Conservation (phyloP, 2,113 vertebrate genomes). For the Dicerorhinus sumatrensis region DNA sequence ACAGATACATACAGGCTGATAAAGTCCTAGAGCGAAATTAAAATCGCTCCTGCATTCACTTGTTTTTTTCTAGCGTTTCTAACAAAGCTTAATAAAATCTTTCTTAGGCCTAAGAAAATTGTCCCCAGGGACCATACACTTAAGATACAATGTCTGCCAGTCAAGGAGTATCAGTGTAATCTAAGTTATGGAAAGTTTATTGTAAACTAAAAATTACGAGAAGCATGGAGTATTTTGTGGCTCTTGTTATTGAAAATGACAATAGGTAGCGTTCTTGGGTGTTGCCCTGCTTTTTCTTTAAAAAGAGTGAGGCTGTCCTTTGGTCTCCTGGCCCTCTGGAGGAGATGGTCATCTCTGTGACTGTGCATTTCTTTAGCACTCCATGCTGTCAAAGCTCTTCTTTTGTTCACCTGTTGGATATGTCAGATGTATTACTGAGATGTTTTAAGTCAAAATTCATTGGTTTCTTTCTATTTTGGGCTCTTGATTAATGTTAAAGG, state of each 20-base stretch:
- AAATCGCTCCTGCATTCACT: slow-evolving; percentile 80
- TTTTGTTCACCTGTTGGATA: slow-evolving; percentile 15
- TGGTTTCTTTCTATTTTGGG: slow-evolving; percentile 23
- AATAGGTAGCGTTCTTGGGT: background rate
- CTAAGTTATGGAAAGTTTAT: slow-evolving; percentile 62
- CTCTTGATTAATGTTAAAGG: slow-evolving; percentile 32
- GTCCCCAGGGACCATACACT: slow-evolving; percentile 71
- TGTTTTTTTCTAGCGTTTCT: slow-evolving; percentile 76
- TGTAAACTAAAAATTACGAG: slow-evolving; percentile 37
- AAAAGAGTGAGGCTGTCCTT: background rate
- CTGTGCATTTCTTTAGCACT: background rate
- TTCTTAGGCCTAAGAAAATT: slow-evolving; percentile 14
- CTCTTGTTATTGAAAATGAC: background rate
- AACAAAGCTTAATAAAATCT: slow-evolving; percentile 35
- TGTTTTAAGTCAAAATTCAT: slow-evolving; percentile 29
- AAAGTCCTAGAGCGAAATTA: slow-evolving; percentile 80
- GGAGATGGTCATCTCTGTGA: background rate
- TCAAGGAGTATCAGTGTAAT: slow-evolving; percentile 74
- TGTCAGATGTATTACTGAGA: slow-evolving; percentile 21
- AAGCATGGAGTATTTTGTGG: background rate
- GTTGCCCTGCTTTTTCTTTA: background rate
- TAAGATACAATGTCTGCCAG: slow-evolving; percentile 71
- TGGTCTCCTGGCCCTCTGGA: background rate
- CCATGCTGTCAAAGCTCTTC: background rate
- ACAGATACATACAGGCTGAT: slow-evolving; percentile 80